Evolutionary conservation across 1,140 invertebrate species (phyloP).

Genomic region (Diploscapter pachys): DNA sequence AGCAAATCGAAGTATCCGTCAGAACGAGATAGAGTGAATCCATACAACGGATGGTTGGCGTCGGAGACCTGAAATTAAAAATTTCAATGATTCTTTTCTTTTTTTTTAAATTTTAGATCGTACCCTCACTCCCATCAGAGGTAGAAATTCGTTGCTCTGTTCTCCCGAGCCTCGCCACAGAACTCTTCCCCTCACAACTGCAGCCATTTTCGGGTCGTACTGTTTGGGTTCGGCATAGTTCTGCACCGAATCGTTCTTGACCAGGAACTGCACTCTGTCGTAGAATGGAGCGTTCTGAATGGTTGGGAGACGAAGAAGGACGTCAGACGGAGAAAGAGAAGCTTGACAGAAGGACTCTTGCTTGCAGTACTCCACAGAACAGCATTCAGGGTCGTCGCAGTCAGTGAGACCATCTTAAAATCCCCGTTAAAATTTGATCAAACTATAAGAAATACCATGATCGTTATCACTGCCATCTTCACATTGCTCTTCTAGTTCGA

Average conservation of each 20-base stretch:
- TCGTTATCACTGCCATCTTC: constrained; percentile 90
- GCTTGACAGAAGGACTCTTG: constrained; percentile 82
- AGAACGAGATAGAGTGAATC: constrained; percentile 67
- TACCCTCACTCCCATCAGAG: constrained; percentile 80
- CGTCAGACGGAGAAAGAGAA: constrained; percentile 5
- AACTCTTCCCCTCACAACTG: constrained; percentile 87
- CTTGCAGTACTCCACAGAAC: constrained; percentile 75
- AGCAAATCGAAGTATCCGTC: constrained; percentile 82
- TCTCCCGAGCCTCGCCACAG: constrained; percentile 5
- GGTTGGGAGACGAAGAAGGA: constrained; percentile 20
- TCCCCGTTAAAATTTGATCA: background rate
- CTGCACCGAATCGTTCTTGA: constrained; percentile 93
- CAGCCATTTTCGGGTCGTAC: constrained; percentile 94
- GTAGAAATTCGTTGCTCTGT: constrained; percentile 77
- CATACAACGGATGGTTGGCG: constrained; percentile 81
- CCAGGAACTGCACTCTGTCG: constrained; percentile 93
- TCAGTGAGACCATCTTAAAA: constrained; percentile 84
- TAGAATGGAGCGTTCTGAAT: constrained; percentile 63
- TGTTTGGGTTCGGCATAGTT: constrained; percentile 87
- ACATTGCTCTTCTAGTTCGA: constrained; percentile 76
- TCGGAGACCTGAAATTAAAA: constrained; percentile 72
- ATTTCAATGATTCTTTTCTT: background rate
- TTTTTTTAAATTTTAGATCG: background rate
- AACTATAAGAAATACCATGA: constrained; percentile 72
- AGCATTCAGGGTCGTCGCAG: constrained; percentile 92